phyloP scores from a whole-genome alignment of 2,888 invertebrate species.

The Rhingia campestris region DNA sequence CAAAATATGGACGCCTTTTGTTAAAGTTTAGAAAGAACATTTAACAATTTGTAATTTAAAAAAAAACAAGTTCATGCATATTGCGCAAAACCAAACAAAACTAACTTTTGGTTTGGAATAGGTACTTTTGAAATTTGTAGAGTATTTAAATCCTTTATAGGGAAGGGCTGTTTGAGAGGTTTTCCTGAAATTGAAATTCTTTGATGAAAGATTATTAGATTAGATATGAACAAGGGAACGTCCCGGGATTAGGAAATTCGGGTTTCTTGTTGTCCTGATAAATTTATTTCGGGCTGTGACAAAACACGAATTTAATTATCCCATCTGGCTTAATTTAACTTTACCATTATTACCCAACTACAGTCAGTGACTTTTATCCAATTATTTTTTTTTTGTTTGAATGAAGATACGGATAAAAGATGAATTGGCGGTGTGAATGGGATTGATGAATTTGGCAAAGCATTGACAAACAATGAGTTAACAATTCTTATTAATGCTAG shows the following conservation, averaged over 20 bases:
- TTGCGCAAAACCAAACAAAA: background rate
- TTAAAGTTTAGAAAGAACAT: conserved; percentile 9
- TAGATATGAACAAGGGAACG: background rate
- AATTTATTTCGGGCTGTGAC: background rate
- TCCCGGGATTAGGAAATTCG: background rate
- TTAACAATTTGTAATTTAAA: conserved; percentile 1
- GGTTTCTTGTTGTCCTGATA: background rate
- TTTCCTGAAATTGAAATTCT: background rate
- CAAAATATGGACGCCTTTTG: conserved; percentile 7
- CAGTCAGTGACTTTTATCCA: background rate
- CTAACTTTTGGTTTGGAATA: conserved; percentile 17
- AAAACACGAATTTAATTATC: background rate
- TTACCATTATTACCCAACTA: background rate
- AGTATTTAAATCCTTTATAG: background rate
- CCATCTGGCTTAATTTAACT: background rate
- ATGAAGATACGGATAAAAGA: too few relatives aligned
- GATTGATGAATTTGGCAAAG: too few relatives aligned
- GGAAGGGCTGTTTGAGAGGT: background rate
- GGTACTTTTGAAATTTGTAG: background rate
- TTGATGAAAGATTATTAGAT: background rate
- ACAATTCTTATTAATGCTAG: too few relatives aligned
- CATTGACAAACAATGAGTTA: too few relatives aligned
- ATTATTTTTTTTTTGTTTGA: too few relatives aligned
- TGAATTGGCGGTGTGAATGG: too few relatives aligned
- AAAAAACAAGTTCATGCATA: conserved; percentile 4